Evolutionary conservation across 2,797 vertebrate species (phyloP).

Genomic region (Eulemur albifrons): DNA sequence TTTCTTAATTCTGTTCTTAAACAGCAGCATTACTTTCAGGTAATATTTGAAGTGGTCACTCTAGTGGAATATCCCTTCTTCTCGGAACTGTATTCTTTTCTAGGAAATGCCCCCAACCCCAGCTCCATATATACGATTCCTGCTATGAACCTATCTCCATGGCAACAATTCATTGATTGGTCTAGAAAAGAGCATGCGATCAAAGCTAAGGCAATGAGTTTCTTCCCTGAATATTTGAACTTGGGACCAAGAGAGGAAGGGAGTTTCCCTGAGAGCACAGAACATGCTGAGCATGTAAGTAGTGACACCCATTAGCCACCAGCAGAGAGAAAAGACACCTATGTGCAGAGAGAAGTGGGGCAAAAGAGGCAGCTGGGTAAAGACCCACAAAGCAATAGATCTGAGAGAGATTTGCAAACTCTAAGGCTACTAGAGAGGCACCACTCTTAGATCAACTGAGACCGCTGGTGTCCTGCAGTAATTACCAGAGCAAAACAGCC

Average conservation of each 20-base stretch:
- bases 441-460: neutral
- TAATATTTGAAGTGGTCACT: neutral
- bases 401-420: neutral
- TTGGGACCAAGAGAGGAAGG: neutral
- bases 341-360: neutral
- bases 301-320: neutral
- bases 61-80: neutral
- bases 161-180: neutral
- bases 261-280: neutral
- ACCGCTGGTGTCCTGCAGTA: neutral
- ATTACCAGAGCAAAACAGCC: neutral
- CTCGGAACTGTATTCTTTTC: neutral
- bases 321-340: neutral
- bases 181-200: neutral
- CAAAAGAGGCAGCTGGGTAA: neutral
- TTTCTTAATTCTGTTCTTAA: constrained; percentile 14
- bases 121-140: neutral
- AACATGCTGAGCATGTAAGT: neutral
- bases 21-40: neutral
- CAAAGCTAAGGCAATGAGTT: neutral
- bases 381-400: neutral
- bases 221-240: neutral
- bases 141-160: neutral
- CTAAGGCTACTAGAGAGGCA: neutral
- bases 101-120: neutral